phyloP scores from a whole-genome alignment of 2,888 invertebrate species.

The Lycia hirtaria region DNA sequence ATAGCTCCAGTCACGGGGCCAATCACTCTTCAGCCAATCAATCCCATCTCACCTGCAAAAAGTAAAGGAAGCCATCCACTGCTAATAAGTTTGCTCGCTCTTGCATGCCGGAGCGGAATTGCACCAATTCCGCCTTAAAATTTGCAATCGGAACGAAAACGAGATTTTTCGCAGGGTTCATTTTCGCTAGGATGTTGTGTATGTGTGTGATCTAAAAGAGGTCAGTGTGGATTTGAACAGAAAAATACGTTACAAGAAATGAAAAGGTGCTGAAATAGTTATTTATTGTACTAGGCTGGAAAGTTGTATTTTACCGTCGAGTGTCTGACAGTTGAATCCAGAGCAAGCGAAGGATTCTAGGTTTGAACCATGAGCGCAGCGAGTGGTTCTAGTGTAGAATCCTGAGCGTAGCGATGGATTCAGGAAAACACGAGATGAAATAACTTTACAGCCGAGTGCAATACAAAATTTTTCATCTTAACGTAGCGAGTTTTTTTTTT shows the following conservation, averaged over 20 bases:
- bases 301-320: no score
- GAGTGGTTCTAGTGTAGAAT: no score
- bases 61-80: slow-evolving; percentile 66
- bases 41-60: slow-evolving; percentile 74
- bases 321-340: no score
- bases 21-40: slow-evolving; percentile 68
- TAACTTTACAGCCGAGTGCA: no score
- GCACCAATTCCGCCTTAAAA: slow-evolving; percentile 59
- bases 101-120: slow-evolving; percentile 79
- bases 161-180: slow-evolving; percentile 48
- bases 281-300: no score
- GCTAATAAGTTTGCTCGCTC: slow-evolving; percentile 82
- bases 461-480: no score
- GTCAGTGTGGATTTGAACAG: neutral
- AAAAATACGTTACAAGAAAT: slow-evolving; percentile 2
- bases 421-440: no score
- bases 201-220: slow-evolving; percentile 21
- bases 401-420: no score
- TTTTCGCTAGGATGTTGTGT: slow-evolving; percentile 33
- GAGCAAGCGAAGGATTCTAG: no score
- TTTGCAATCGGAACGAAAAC: slow-evolving; percentile 70
- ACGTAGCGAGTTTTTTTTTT: no score
- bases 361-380: no score
- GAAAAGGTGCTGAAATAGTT: neutral
- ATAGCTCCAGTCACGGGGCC: slow-evolving; percentile 65